Base-by-base conservation (phyloP, 92 coral and sea anemone genomes). In the Virgularia gustaviana region DNA sequence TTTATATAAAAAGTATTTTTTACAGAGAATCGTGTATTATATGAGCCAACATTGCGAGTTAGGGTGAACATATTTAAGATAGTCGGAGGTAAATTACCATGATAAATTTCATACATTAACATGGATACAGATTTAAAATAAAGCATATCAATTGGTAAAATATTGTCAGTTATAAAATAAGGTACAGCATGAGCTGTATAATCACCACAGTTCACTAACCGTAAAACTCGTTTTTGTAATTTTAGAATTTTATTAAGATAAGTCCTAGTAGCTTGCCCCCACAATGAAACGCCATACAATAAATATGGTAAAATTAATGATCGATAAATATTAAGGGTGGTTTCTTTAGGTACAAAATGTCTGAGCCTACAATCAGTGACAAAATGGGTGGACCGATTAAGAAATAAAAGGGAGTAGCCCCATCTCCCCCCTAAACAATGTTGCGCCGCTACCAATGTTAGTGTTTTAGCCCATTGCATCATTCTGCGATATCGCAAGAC, bases 191-290 rank as follows among this genome's bases (percentile, higher is more conserved):
- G 72, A 3, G 65, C 71, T 32, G 27, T 36, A 54, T 36, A 56
- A 27, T 79, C 49, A 13, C 37, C 72, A 71, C 68, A 85, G 41
- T 74, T 30, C 30, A 75, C 76, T 25, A 85, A 47, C 28, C 85
- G 57, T 19, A 85, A 74, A 37, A 59, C 78, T 18, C 79, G 79
- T 53, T 84, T 79, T 75, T 80, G 82, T 24, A 80, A 62, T 4
- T 30, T 49, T 30, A 85, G 59, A 16, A 80, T 29, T 67, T 85
- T 80, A 47, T 80, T 44, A 33, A 85, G 76, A 62, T 79, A 47
- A 37, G 71, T 29, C 54, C 57, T 73, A 49, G 78, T 41, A 42
- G 85, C 79, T 54, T 85, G 85, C 0, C 83, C 85, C 89, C 85
- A 70, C 7, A 54, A 72, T 49, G 29, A 60, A 30, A 85, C 27